These are phyloP conservation scores for Plecotus auritus DNA, from an alignment of 2,113 vertebrate species.

Conservation along the genomic window DNA sequence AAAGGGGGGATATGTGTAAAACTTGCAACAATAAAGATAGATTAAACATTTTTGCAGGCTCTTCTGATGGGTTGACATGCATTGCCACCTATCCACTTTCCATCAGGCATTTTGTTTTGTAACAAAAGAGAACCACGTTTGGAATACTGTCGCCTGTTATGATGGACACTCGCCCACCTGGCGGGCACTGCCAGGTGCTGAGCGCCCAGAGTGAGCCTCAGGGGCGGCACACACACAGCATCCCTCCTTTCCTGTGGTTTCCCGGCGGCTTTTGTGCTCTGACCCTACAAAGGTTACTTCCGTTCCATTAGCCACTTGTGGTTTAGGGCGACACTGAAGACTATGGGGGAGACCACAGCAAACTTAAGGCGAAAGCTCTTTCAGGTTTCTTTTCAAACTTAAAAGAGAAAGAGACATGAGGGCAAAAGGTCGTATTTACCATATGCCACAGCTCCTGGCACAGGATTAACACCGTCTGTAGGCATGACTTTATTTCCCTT, in stretches of 20 bases:
- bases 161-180: neutral
- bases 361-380: neutral
- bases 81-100: neutral
- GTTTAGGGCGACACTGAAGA: neutral
- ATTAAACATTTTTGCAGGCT: neutral
- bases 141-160: neutral
- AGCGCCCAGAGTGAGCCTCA: neutral
- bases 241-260: neutral
- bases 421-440: neutral
- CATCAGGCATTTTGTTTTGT: neutral
- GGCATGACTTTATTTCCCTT: neutral
- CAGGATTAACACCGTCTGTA: accelerated
- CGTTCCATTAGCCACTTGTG: conserved; percentile 16
- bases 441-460: accelerated
- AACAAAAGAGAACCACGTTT: neutral
- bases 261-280: neutral
- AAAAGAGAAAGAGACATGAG: neutral
- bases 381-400: neutral
- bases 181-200: neutral
- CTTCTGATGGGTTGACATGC: neutral
- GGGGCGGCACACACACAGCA: neutral
- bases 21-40: no score
- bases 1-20: no score
- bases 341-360: neutral
- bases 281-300: conserved; percentile 5